Conservation (phyloP, 2,888 invertebrate species). For the Xestoiulus laeticollis region DNA sequence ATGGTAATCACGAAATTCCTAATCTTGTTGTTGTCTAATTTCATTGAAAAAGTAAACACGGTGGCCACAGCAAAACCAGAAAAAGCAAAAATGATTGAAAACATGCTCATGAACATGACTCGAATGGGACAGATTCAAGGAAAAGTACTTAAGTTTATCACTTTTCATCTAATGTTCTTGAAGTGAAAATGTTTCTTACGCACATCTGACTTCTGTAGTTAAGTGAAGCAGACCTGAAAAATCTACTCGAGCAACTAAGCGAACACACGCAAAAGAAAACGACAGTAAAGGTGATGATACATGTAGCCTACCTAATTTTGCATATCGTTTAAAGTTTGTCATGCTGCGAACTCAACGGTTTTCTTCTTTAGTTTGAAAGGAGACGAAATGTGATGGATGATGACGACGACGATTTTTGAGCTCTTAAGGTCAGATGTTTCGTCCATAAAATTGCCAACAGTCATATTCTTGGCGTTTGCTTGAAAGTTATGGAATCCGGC, state of each 20-base stretch:
- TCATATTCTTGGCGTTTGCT: neutral
- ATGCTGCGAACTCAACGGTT: neutral
- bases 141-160: conserved; percentile 66
- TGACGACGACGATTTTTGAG: conserved; percentile 65
- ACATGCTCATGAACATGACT: conserved; percentile 93
- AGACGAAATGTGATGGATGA: conserved; percentile 88
- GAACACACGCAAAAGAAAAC: conserved; percentile 81
- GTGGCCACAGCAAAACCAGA: conserved; percentile 94
- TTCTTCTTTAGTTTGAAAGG: conserved; percentile 77
- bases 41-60: conserved; percentile 80
- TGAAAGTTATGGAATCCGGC: neutral
- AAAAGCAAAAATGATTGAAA: conserved; percentile 93
- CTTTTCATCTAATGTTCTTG: neutral
- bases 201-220: conserved; percentile 66
- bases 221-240: conserved; percentile 84
- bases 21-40: neutral
- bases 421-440: neutral
- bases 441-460: neutral
- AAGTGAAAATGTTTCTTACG: conserved; percentile 2
- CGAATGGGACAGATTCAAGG: conserved; percentile 86
- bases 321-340: neutral
- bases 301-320: neutral
- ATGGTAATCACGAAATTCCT: neutral
- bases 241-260: conserved; percentile 84
- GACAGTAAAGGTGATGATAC: conserved; percentile 75